Evolutionary conservation across 1,140 invertebrate genomes (phyloP).

Genomic region (Heliconius melpomene): DNA sequence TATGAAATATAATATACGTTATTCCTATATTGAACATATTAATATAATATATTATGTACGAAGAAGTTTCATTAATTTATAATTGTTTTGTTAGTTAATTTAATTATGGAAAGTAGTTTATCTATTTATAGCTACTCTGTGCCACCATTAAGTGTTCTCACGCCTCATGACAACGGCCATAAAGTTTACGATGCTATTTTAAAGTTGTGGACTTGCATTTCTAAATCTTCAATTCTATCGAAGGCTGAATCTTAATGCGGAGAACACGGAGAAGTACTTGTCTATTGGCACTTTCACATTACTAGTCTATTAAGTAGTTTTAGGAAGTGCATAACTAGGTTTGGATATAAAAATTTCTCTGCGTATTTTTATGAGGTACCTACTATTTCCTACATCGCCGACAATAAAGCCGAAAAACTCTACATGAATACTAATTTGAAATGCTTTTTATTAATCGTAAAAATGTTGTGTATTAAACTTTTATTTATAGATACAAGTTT

Average conservation of each 20-base stretch:
- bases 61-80: not conserved
- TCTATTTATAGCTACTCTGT: constrained; percentile 39
- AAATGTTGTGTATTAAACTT: not conserved
- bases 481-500: not conserved
- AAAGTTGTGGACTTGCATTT: constrained; percentile 55
- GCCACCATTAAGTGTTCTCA: constrained; percentile 59
- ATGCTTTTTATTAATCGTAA: not conserved
- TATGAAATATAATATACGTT: constrained; percentile 17
- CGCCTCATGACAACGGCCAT: constrained; percentile 59
- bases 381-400: not conserved
- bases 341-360: constrained; percentile 60
- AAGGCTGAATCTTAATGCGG: constrained; percentile 37
- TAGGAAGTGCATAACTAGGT: constrained; percentile 65
- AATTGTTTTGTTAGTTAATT: not conserved
- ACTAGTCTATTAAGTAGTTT: constrained; percentile 54
- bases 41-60: constrained; percentile 15
- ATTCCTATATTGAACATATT: not conserved
- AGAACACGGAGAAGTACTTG: too few relatives aligned
- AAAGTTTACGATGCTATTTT: constrained; percentile 66
- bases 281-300: not conserved
- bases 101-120: not conserved
- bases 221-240: constrained; percentile 46
- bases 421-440: not conserved
- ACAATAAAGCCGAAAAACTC: not conserved
- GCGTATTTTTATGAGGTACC: constrained; percentile 44